Percentiles rank a stretch among this genome's conserved stretches.
Conservation (phyloP, 2,888 invertebrate genomes). For the Taenaris catops region DNA sequence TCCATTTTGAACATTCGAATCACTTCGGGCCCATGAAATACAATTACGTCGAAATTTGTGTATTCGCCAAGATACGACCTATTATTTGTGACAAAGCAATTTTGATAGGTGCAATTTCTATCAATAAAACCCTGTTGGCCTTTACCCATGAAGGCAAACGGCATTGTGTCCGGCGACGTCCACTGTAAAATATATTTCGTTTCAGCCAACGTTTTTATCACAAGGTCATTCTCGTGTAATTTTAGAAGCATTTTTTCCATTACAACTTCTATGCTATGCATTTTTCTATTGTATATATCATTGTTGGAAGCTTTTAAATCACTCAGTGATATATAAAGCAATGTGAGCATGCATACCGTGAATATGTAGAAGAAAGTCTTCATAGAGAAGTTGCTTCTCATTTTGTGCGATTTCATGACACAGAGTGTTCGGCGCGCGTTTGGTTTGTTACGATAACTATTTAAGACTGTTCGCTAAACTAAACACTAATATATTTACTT, state of each 20-base stretch:
- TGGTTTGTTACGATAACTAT: no score
- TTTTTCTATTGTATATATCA: no score
- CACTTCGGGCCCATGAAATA: constrained; percentile 47
- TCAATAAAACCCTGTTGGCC: constrained; percentile 37
- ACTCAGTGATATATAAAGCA: constrained; percentile 17
- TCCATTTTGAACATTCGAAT: constrained; percentile 13
- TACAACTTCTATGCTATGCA: no score
- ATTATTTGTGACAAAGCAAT: constrained; percentile 49
- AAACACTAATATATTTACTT: no score
- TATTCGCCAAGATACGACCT: constrained; percentile 31
- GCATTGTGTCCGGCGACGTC: constrained; percentile 35
- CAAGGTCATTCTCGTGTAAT: not conserved
- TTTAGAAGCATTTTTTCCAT: no score
- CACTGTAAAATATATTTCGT: constrained; percentile 46
- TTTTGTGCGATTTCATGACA: no score
- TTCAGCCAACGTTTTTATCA: not conserved
- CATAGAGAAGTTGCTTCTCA: constrained; percentile 14
- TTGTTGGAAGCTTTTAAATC: constrained; percentile 9
- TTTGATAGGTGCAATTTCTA: constrained; percentile 40
- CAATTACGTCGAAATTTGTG: constrained; percentile 47
- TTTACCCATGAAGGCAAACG: constrained; percentile 39
- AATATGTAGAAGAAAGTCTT: constrained; percentile 19
- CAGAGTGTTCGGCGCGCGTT: no score
- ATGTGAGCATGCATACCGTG: constrained; percentile 8
- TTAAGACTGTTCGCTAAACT: no score